A percentile compares a stretch with the other conserved stretches of the same genome.
Evolutionary conservation across 2,888 invertebrate genomes (phyloP).

Genomic region (Eurytoma adleriae): DNA sequence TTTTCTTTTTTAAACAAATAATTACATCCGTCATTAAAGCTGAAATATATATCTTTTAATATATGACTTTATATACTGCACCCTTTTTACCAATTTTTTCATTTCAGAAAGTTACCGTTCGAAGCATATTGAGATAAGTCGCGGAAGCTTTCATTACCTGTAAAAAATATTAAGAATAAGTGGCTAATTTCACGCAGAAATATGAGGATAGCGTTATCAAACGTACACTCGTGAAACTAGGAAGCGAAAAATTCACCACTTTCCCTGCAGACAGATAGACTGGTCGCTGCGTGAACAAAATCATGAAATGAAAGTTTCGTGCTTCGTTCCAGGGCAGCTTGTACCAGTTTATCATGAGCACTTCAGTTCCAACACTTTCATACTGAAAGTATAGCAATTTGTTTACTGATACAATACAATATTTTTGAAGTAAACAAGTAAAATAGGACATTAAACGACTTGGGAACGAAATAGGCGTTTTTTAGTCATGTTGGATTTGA

Average conservation of each 20-base stretch:
- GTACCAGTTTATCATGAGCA: slow-evolving; percentile 65
- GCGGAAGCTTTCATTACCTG: slow-evolving; percentile 46
- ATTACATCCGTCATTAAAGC: too few relatives aligned
- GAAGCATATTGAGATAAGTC: slow-evolving; percentile 53
- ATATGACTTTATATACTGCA: too few relatives aligned
- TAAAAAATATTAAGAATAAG: background rate
- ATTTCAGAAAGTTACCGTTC: background rate
- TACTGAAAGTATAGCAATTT: slow-evolving; percentile 50
- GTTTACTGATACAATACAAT: too few relatives aligned
- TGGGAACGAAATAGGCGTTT: too few relatives aligned
- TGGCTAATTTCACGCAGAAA: background rate
- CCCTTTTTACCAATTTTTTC: too few relatives aligned
- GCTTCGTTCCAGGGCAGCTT: slow-evolving; percentile 58
- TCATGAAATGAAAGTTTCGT: slow-evolving; percentile 57
- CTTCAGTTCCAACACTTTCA: slow-evolving; percentile 59
- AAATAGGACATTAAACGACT: background rate
- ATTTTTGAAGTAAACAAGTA: background rate
- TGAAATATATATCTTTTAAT: too few relatives aligned
- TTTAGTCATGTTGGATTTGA: too few relatives aligned
- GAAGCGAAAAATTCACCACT: slow-evolving; percentile 62
- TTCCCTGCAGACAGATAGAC: slow-evolving; percentile 63
- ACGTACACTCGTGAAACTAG: slow-evolving; percentile 64
- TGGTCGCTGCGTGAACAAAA: slow-evolving; percentile 60
- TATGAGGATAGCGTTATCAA: slow-evolving; percentile 24
- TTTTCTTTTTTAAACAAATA: too few relatives aligned